Evolutionary conservation across 2,888 invertebrate species (phyloP), one percentile per base, ranked within the genome.

Genomic region (Cylloceria caligata): DNA sequence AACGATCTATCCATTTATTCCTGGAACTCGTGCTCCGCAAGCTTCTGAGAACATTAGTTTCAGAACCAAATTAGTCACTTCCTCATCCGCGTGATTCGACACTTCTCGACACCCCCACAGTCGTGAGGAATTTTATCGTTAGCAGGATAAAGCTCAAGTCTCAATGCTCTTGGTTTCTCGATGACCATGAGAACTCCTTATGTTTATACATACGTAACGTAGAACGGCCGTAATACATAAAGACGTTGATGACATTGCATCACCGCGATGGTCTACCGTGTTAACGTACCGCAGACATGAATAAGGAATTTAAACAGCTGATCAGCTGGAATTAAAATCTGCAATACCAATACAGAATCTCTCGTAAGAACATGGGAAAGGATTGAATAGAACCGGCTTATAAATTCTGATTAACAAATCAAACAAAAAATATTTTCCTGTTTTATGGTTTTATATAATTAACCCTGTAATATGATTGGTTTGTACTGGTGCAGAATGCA

Each of bases 21-120:
- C 21, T 21, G 24, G 24, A 49, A 36, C 30, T 49, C 67, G 7
- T 36, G 52, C 69, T 24, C n/a, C 64, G n/a, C 34, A 52, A 13
- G 13, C 13, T 69, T 55, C 34, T 24, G 52, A 16, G 69, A 55
- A 69, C 69, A 69, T 55, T 69, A 69, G 55, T 39, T 69, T 69
- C 55, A 69, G 69, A 69, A 55, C 24, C 39, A 69, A 69, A 69
- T 69, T 69, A 69, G 55, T 55, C 69, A 69, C 55, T 69, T 69
- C 69, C 69, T 69, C 69, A 55, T 69, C 69, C 52, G 19, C 69
- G 69, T 69, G 69, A 55, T 52, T 69, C 52, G 16, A 5, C 39
- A 55, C 27, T 69, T 27, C 24, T 55, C 69, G 36, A 69, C 69
- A 36, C 69, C 69, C 69, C 69, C 69, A 55, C 69, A 36, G 24